Conservation (phyloP, 2,797 vertebrate species). For the Melanotaenia parkinsoni region DNA sequence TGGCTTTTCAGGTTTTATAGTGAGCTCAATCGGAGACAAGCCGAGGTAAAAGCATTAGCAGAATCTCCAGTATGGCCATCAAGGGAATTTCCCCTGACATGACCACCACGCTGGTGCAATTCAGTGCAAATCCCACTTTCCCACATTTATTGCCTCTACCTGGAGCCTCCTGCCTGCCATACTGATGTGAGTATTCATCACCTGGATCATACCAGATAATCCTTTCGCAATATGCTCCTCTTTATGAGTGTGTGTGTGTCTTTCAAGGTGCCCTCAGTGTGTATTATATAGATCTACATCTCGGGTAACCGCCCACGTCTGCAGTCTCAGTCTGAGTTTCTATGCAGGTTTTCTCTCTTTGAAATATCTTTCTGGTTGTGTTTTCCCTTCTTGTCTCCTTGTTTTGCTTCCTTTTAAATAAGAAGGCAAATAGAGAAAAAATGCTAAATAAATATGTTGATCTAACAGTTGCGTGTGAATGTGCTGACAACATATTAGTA, state of each 20-base stretch:
- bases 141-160: constrained; percentile 22
- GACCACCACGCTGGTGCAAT: constrained; percentile 31
- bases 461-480: neutral
- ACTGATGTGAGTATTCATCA: constrained; percentile 28
- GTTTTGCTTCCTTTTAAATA: neutral
- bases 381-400: constrained; percentile 2
- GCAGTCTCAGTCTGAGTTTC: constrained; percentile 50
- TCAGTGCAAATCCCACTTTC: constrained; percentile 39
- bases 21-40: constrained; percentile 42
- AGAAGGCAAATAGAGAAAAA: too few species aligned
- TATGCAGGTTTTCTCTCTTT: constrained; percentile 49
- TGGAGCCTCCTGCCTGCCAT: constrained; percentile 1
- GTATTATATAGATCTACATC: constrained; percentile 58
- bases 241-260: constrained; percentile 5
- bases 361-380: constrained; percentile 31
- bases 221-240: constrained; percentile 39
- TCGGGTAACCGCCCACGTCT: constrained; percentile 50
- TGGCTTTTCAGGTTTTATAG: constrained; percentile 45
- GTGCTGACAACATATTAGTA: too few species aligned
- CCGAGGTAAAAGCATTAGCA: constrained; percentile 64
- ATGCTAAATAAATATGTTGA: too few species aligned
- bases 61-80: constrained; percentile 50
- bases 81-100: constrained; percentile 54
- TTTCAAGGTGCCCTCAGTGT: constrained; percentile 71
- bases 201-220: constrained; percentile 58